Conservation (phyloP, 2,113 vertebrate species). For the Larimichthys crocea region DNA sequence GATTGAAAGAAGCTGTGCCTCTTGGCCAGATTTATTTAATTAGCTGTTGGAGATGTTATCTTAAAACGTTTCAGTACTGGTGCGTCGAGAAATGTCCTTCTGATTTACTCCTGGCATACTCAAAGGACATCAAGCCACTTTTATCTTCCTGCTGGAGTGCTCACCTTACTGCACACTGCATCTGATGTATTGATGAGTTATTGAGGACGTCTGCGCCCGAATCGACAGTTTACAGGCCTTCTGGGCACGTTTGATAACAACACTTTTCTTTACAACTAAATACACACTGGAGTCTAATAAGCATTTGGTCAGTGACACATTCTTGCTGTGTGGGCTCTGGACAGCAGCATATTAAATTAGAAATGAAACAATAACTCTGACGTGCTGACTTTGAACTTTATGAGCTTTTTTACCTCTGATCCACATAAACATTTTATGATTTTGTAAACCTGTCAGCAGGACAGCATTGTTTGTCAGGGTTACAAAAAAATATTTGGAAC, state of each 20-base stretch:
- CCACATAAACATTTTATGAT: not conserved
- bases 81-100: slow-evolving; percentile 23
- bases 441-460: not conserved
- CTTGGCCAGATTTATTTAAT: slow-evolving; percentile 37
- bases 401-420: too few relatives aligned
- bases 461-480: not conserved
- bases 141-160: not conserved
- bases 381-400: not conserved
- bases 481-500: not conserved
- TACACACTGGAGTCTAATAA: not conserved
- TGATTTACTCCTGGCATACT: slow-evolving; percentile 23
- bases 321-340: not conserved
- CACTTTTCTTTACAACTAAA: not conserved
- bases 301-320: not conserved
- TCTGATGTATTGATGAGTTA: not conserved
- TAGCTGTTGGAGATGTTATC: slow-evolving; percentile 42
- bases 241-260: not conserved
- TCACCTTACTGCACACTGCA: slow-evolving; percentile 9
- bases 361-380: not conserved
- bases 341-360: not conserved
- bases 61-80: slow-evolving; percentile 17
- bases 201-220: not conserved
- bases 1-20: slow-evolving; percentile 15
- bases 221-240: not conserved
- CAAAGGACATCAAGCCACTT: slow-evolving; percentile 6